These are phyloP conservation scores for Mus spretus DNA, from an alignment of 2,797 vertebrate genomes.

Conservation along the genomic window DNA sequence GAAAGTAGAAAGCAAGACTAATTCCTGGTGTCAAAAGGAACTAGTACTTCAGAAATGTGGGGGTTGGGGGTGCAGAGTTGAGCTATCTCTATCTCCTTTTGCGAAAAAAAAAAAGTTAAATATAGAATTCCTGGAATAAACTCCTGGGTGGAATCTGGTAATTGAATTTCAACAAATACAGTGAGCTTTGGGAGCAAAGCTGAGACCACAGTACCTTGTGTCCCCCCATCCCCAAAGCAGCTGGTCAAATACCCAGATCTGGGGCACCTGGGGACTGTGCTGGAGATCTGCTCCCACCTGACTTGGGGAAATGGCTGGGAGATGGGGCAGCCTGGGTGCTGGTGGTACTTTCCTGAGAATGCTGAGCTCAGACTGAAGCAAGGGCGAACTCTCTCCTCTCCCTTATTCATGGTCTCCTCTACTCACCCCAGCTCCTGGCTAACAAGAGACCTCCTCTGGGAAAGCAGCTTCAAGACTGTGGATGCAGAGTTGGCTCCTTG, in stretches of 20 bases:
- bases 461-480: not conserved
- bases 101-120: constrained; percentile 32
- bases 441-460: not conserved
- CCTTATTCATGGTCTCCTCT: not conserved
- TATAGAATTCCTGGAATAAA: constrained; percentile 63
- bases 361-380: not conserved
- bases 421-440: not conserved
- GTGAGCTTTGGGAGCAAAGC: not conserved
- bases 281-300: not conserved
- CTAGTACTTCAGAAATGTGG: not conserved
- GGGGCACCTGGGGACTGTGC: rapidly evolving
- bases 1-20: constrained; percentile 16
- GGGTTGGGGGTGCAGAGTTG: not conserved
- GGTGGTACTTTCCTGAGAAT: not conserved
- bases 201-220: not conserved
- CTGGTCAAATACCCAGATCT: not conserved
- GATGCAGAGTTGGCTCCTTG: constrained; percentile 26
- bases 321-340: not conserved
- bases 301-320: too few species aligned
- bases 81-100: not conserved
- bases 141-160: not conserved
- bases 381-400: not conserved
- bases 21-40: not conserved
- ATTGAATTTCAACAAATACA: constrained; percentile 46
- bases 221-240: not conserved